Conservation (phyloP, 1,140 invertebrate genomes). For the Parasteatoda tepidariorum region DNA sequence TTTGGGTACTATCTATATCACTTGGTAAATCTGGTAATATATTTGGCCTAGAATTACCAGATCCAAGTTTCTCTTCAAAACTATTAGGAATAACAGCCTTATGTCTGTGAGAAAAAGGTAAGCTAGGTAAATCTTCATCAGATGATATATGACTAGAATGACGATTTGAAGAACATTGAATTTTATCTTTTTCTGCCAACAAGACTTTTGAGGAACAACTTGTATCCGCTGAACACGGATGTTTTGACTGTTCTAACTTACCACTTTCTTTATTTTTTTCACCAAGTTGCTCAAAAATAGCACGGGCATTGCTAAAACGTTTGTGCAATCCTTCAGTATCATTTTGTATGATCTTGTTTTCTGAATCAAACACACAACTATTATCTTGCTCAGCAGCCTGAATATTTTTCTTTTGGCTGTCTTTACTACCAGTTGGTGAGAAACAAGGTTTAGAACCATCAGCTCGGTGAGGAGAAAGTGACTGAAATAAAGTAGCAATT, state of each 20-base stretch:
- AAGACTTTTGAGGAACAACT: neutral
- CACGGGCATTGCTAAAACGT: constrained; percentile 90
- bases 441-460: constrained; percentile 34
- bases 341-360: neutral
- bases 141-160: constrained; percentile 48
- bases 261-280: constrained; percentile 63
- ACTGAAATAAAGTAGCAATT: constrained; percentile 63
- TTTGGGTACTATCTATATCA: neutral
- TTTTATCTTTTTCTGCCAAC: neutral
- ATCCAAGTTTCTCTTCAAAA: neutral
- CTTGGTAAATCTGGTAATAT: neutral
- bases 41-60: constrained; percentile 12
- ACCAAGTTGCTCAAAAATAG: constrained; percentile 91
- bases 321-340: constrained; percentile 86
- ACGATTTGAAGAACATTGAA: constrained; percentile 5
- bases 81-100: neutral
- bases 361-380: constrained; percentile 3
- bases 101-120: constrained; percentile 30
- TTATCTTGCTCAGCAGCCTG: constrained; percentile 15
- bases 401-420: neutral
- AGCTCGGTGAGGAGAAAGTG: constrained; percentile 45
- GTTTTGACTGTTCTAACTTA: constrained; percentile 5
- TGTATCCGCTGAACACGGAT: neutral
- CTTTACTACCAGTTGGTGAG: constrained; percentile 1
- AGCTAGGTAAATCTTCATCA: constrained; percentile 4